Conservation (phyloP, 2,888 invertebrate genomes). For the Elgonia sp. region DNA sequence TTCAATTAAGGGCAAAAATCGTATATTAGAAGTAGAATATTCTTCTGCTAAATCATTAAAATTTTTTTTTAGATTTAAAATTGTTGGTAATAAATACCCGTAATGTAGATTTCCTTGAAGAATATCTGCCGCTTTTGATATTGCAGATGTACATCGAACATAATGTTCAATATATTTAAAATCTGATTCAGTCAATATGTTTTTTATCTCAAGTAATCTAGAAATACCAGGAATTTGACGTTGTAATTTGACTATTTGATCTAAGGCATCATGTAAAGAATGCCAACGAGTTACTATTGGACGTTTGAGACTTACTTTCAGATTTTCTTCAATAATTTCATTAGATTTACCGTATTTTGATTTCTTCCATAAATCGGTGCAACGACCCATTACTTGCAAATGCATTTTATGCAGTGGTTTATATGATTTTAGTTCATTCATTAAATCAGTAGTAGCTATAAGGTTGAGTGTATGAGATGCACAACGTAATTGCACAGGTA, state of each 20-base stretch:
- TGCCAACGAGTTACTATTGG: constrained; percentile 21
- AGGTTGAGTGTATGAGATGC: constrained; percentile 26
- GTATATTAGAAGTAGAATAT: no score
- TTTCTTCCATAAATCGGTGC: constrained; percentile 23
- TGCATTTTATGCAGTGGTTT: constrained; percentile 9
- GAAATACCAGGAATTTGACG: no score
- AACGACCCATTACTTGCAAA: constrained; percentile 1
- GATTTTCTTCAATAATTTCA: constrained; percentile 1
- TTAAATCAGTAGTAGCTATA: not conserved
- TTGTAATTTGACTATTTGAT: constrained; percentile 8
- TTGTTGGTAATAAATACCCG: no score
- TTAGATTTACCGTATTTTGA: constrained; percentile 9
- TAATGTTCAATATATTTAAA: no score
- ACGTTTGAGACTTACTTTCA: not conserved
- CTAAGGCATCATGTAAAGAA: constrained; percentile 8
- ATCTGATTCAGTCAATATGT: no score
- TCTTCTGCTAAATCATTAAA: no score
- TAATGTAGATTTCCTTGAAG: no score
- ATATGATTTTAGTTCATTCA: not conserved
- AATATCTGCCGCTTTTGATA: no score
- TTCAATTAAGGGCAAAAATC: no score
- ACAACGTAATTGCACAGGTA: constrained; percentile 27
- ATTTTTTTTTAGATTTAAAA: no score
- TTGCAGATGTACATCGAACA: no score
- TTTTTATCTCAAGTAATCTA: no score